Conservation (phyloP, 1,140 invertebrate species). For the Cyclargus thomasi region DNA sequence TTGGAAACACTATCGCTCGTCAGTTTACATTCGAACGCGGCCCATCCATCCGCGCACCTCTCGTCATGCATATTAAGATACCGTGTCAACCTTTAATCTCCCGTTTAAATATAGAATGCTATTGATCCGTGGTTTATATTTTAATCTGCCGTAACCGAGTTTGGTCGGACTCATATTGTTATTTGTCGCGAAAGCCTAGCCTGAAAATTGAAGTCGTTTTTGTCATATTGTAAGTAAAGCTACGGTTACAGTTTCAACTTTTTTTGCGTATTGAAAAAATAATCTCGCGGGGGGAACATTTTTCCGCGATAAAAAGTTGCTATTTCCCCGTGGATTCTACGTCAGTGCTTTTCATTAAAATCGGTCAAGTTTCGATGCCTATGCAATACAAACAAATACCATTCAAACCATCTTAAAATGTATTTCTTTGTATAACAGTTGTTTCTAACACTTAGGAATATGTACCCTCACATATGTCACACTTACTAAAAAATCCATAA, state of each 20-base stretch:
- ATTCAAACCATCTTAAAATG: no score
- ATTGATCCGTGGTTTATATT: neutral
- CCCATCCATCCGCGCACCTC: conserved; percentile 42
- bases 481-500: no score
- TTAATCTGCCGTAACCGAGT: neutral
- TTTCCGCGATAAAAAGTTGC: no score
- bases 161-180: neutral
- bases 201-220: neutral
- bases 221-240: neutral
- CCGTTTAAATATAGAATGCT: neutral
- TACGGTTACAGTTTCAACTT: neutral
- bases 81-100: conserved; percentile 13
- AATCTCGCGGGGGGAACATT: no score
- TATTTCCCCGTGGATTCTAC: no score
- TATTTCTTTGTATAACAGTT: no score
- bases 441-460: no score
- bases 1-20: neutral
- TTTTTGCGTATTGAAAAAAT: neutral
- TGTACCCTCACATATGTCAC: no score
- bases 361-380: no score
- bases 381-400: no score
- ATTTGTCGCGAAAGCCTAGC: neutral
- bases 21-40: conserved; percentile 38
- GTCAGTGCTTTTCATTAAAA: no score
- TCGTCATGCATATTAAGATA: conserved; percentile 41